Conservation (phyloP, 2,113 vertebrate genomes). For the Syngnathus typhle region DNA sequence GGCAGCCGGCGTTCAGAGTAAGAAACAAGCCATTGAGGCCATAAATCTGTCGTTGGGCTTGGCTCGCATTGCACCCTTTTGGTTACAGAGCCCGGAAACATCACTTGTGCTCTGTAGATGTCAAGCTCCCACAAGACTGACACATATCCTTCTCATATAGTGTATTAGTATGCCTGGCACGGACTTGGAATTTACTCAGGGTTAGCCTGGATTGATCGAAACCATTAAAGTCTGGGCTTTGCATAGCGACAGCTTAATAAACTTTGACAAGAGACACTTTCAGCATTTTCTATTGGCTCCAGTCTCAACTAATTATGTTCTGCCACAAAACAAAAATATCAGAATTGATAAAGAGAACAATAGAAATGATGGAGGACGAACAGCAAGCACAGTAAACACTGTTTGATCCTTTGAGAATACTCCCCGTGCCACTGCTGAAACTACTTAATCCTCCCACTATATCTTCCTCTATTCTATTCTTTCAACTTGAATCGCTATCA, state of each 20-base stretch:
- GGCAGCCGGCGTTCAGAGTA: constrained; percentile 32
- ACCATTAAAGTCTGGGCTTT: constrained; percentile 29
- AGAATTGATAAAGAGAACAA: constrained; percentile 26
- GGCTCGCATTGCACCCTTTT: constrained; percentile 38
- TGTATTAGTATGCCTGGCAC: constrained; percentile 32
- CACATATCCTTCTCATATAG: constrained; percentile 15
- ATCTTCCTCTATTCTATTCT: constrained; percentile 7
- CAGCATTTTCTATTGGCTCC: constrained; percentile 28
- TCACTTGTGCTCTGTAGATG: constrained; percentile 45
- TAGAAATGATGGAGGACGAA: constrained; percentile 13
- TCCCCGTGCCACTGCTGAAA: constrained; percentile 8
- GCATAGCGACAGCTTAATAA: constrained; percentile 32
- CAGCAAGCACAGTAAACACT: constrained; percentile 30
- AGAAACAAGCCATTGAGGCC: constrained; percentile 29
- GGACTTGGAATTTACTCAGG: constrained; percentile 35
- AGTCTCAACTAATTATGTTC: constrained; percentile 42
- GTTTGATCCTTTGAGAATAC: constrained; percentile 15
- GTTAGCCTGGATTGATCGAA: constrained; percentile 46
- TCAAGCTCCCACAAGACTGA: constrained; percentile 57
- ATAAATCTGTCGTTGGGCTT: constrained; percentile 48
- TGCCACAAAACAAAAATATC: constrained; percentile 34
- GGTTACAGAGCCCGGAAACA: constrained; percentile 38
- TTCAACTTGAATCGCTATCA: constrained; percentile 1
- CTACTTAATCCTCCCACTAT: neutral
- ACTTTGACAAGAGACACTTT: constrained; percentile 29